Percentiles rank a stretch among this genome's conserved stretches.
Conservation (phyloP, 2,888 invertebrate genomes). For the Tinea trinotella region DNA sequence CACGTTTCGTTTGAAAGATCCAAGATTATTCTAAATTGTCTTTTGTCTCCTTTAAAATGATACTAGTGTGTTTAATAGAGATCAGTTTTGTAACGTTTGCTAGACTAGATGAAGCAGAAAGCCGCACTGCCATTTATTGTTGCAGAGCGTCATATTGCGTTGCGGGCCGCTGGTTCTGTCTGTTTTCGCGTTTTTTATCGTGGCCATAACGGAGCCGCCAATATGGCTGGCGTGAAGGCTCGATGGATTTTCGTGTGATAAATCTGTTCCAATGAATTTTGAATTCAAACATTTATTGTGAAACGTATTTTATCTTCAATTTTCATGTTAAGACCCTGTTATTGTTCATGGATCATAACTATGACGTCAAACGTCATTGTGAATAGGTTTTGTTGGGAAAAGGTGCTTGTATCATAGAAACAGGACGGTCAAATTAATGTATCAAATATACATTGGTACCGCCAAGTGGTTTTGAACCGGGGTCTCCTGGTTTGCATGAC, state of each 20-base stretch:
- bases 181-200: constrained; percentile 31
- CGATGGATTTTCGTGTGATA: constrained; percentile 28
- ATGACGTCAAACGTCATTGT: too few relatives aligned
- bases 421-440: too few relatives aligned
- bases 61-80: too few relatives aligned
- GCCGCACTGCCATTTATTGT: constrained; percentile 17
- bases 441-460: too few relatives aligned
- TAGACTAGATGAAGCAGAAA: constrained; percentile 1
- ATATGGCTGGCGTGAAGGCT: constrained; percentile 30
- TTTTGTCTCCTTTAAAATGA: too few relatives aligned
- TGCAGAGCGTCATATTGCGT: constrained; percentile 19
- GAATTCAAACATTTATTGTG: constrained; percentile 23
- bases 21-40: too few relatives aligned
- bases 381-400: too few relatives aligned
- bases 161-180: not conserved
- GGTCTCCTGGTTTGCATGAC: too few relatives aligned
- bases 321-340: not conserved
- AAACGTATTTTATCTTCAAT: constrained; percentile 3
- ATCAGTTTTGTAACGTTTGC: not conserved
- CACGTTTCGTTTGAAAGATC: too few relatives aligned
- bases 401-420: too few relatives aligned
- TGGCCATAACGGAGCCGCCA: constrained; percentile 39
- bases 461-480: too few relatives aligned
- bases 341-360: not conserved
- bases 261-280: constrained; percentile 26